Conservation (phyloP, 2,113 vertebrate genomes). For the Etheostoma cragini region DNA sequence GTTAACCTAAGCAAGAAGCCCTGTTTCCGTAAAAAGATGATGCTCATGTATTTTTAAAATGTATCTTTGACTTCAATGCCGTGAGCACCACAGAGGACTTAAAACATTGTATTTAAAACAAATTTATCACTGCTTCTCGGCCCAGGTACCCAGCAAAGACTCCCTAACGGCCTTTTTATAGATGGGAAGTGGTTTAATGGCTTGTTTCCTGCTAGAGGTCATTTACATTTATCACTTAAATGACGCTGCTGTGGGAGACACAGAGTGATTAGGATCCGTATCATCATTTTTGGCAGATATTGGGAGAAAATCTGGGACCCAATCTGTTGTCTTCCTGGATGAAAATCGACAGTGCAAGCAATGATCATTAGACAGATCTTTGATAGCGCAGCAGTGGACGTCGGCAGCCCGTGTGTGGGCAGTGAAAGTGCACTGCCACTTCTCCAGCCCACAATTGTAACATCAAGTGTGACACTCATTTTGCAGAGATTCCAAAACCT, state of each 20-base stretch:
- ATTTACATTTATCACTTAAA: conserved; percentile 18
- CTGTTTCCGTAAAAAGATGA: not conserved
- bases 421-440: conserved; percentile 43
- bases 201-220: conserved; percentile 63
- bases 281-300: conserved; percentile 60
- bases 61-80: too few species aligned
- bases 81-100: not conserved
- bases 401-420: conserved; percentile 62
- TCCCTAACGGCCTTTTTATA: conserved; percentile 38
- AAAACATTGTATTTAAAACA: conserved; percentile 7
- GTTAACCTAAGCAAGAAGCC: not conserved
- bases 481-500: conserved; percentile 15
- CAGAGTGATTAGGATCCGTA: conserved; percentile 37
- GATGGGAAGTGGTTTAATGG: conserved; percentile 61
- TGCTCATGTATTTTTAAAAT: not conserved
- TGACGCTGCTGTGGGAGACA: conserved; percentile 37
- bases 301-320: conserved; percentile 42
- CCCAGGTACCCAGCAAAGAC: conserved; percentile 18
- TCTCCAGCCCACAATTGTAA: conserved; percentile 30
- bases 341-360: conserved; percentile 29
- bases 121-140: conserved; percentile 2
- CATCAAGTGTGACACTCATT: conserved; percentile 25
- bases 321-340: conserved; percentile 41
- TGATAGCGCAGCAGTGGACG: conserved; percentile 52
- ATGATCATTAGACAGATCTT: conserved; percentile 20